Conservation (phyloP, 2,113 vertebrate species). For the Phaetusa simplex region DNA sequence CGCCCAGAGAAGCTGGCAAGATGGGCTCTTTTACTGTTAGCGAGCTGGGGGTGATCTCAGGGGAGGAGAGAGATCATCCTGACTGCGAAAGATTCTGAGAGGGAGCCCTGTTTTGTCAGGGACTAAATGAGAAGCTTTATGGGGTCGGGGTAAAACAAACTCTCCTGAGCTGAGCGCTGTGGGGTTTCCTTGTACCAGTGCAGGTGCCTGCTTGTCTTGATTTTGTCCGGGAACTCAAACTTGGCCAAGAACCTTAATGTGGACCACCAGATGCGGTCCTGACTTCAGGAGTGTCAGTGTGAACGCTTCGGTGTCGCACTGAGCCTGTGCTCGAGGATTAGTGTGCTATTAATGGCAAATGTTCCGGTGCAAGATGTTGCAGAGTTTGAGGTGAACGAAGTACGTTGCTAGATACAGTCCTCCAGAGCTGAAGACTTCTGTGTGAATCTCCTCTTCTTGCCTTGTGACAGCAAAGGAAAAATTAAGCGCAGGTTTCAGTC, state of each 20-base stretch:
- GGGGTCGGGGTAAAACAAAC: not conserved
- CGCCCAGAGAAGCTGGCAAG: not conserved
- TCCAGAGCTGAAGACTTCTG: not conserved
- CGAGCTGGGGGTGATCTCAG: not conserved
- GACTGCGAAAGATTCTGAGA: not conserved
- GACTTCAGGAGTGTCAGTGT: not conserved
- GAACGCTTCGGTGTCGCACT: rapidly evolving
- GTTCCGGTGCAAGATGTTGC: rapidly evolving
- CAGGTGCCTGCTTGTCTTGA: not conserved
- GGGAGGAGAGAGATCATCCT: not conserved
- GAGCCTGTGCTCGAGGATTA: not conserved
- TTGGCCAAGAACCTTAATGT: not conserved
- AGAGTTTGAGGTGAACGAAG: not conserved
- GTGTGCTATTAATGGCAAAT: not conserved
- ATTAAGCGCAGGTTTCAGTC: not conserved
- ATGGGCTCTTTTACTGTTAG: not conserved
- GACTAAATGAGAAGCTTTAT: not conserved
- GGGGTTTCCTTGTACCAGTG: not conserved
- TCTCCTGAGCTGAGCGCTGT: rapidly evolving
- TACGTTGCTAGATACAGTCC: not conserved
- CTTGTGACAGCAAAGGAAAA: not conserved
- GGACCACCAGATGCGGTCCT: not conserved
- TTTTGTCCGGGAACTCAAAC: not conserved
- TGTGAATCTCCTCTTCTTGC: not conserved
- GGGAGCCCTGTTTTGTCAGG: not conserved